Evolutionary conservation across 2,888 invertebrate genomes (phyloP), one percentile per base, ranked within the genome.

Genomic region (Imbricaverruca yamaguchii): DNA sequence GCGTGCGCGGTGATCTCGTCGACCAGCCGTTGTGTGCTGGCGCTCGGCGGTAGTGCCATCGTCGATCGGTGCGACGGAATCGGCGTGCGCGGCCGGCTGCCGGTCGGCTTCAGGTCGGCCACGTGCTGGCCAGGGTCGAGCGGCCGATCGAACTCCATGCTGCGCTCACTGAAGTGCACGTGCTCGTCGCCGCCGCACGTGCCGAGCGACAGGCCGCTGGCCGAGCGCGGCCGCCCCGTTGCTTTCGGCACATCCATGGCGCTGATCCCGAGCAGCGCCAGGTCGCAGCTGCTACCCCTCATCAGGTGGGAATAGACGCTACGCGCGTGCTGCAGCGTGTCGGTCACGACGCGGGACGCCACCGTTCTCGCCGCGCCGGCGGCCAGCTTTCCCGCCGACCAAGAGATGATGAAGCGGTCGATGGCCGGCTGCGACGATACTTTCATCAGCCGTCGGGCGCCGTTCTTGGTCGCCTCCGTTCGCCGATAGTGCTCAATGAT

Each of bases 111-210:
- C 55, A 74, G 21, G 11, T 74, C 53, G 74, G 55, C 21, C 21
- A 74, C 23, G 53, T 12, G 13, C 53, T 21, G 74, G 3, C 55
- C 55, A 1, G 74, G 23, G 0, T 11, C 74, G 18, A 74, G 74
- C 18, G 74, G 74, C 18, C 74, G 74, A 15, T 23, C 23, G 18
- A 23, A 39, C 55, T 12, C 21, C 9, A 55, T 21, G 21, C 13
- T 55, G 21, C 74, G 18, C 9, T 74, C 74, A 21, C 74, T 74
- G 55, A 74, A 74, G 53, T 74, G 74, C 74, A 74, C 74, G 74
- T 55, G 74, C 7, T 74, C 74, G 15, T 61, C 61, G 61, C 61
- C 23, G 23, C 21, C 63, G 39, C 39, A 59, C 59, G 12, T 12
- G 23, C 18, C 65, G 18, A 39, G 21, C 13, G 74, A 53, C 10